These are phyloP conservation scores for Scaptomyza polygonia DNA, from an alignment of 2,888 invertebrate species.

Conservation along the genomic window DNA sequence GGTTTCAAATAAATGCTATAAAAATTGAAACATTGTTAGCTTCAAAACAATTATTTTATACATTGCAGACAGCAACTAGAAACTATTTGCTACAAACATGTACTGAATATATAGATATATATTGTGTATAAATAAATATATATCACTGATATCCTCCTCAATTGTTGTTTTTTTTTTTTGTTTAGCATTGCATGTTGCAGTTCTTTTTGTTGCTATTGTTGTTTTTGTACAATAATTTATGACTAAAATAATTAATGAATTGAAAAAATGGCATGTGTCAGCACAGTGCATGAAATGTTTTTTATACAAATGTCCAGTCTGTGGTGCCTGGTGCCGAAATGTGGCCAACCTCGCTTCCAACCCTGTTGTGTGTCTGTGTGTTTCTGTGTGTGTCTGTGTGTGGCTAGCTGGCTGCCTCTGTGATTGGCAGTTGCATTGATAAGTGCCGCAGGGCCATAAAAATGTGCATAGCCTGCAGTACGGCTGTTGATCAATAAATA, in stretches of 20 bases:
- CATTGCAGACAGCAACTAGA: slow-evolving; percentile 4
- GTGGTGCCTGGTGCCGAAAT: slow-evolving; percentile 49
- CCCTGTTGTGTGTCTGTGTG: not conserved
- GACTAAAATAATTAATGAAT: slow-evolving; percentile 72
- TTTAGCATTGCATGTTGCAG: slow-evolving; percentile 17
- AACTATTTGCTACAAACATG: not conserved
- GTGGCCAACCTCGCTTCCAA: slow-evolving; percentile 15
- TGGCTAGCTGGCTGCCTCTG: slow-evolving; percentile 39
- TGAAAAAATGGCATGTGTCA: slow-evolving; percentile 69
- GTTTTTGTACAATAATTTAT: slow-evolving; percentile 56
- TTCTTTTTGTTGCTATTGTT: slow-evolving; percentile 23
- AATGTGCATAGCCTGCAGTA: slow-evolving; percentile 37
- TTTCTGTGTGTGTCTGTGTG: slow-evolving; percentile 3
- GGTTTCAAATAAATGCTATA: not conserved
- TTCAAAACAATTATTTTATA: not conserved
- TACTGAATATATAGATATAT: not conserved
- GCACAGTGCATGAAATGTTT: slow-evolving; percentile 58
- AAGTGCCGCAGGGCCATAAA: slow-evolving; percentile 50
- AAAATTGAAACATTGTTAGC: not conserved
- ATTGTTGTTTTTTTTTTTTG: slow-evolving; percentile 16
- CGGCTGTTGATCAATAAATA: slow-evolving; percentile 21
- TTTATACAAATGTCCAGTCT: slow-evolving; percentile 50
- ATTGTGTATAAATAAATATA: slow-evolving; percentile 1
- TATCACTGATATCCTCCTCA: not conserved
- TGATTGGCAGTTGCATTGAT: slow-evolving; percentile 67